Base-by-base conservation (phyloP, 2,113 vertebrate genomes). In the Periophthalmus modestus region DNA sequence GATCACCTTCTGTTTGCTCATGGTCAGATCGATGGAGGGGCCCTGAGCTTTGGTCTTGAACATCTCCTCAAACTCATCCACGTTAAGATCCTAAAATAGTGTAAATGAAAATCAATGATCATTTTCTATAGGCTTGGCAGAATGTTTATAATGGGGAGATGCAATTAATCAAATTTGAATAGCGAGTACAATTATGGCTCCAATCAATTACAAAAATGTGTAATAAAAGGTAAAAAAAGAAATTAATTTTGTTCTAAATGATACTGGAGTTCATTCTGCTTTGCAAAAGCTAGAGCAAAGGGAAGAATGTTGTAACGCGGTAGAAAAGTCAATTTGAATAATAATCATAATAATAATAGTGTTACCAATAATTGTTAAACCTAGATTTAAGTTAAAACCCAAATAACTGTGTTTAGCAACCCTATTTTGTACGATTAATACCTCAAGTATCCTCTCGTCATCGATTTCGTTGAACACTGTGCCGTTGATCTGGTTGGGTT, bases 21-120 rank as follows among this genome's bases (percentile, higher is more conserved):
- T 93, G 62, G 88, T 90, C 34, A 98, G 80, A 72, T 99, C 97
- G 0, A 98, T 87, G 0, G 96, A 80, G 0, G 95, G 94, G 2
- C 96, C 97, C 88, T 99, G 97, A 0, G 97, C 97, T 90, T 98
- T 98, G 0, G 97, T 99, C 92, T 99, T 99, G 82, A 99, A 99
- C 72, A 98, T 95, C 87, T 99, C 97, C 91, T 98, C 97, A 1
- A 98, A 99, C 78, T 95, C 95, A 67, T 98, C 97, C 73, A 99
- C 93, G 46, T 98, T 97, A 52, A 99, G 92, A 82, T 98, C 97
- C 97, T 98, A 82, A 24, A 77, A 66, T 0, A 58, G 0, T 1
- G 2, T 9, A 28, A 18, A 34, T 3, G 28, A 18, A 18, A 9
- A 43, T 19, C 70, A 28, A 12, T 2, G 13, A 62, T 21, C 2